Evolutionary conservation across 2,888 invertebrate genomes (phyloP), one percentile per base, ranked within the genome.

Genomic region (Diachrysia chrysitis): DNA sequence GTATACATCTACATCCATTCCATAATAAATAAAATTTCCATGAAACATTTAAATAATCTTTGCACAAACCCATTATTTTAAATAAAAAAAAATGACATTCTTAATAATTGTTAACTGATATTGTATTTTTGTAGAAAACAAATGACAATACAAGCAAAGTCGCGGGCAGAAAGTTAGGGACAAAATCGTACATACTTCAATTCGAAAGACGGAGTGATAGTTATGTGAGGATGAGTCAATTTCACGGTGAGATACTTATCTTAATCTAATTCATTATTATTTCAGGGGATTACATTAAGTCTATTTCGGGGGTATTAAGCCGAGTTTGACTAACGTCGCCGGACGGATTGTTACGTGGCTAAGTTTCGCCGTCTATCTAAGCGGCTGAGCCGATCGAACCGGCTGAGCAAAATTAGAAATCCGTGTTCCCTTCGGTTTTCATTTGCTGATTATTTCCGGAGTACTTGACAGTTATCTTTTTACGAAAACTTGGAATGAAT

Each of bases 211-310:
- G 29, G 37, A 42, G 29, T 53, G 37, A 63, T 66, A 66, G 32
- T 63, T 53, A 58, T 25, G 48, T 54, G 42, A 62, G 32, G 66
- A 59, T 59, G 19, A 56, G 23, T 66, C 55, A 71, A 78, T 77
- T 76, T 73, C 74, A 71, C 60, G 66, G 73, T 54, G 46, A 58
- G 42, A 21, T 63, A 56, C 64, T 70, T 56, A 63, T 73, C 66
- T 63, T 54, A 69, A 77, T 70, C 78, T 73, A 77, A 77, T 76
- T 76, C 70, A 73, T 76, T 76, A 76, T 77, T 77, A 76, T 77
- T 73, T 77, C 70, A 67, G 60, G n/a, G 78, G 78, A 74, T 77
- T 77, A 77, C 78, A 77, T 74, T 78, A 77, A 76, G 77, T 73
- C 77, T 75, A 76, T 75, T 73, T 75, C 59, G 73, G 77, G 75